phyloP scores from a whole-genome alignment of 2,113 vertebrate species.

The Apteryx owenii region DNA sequence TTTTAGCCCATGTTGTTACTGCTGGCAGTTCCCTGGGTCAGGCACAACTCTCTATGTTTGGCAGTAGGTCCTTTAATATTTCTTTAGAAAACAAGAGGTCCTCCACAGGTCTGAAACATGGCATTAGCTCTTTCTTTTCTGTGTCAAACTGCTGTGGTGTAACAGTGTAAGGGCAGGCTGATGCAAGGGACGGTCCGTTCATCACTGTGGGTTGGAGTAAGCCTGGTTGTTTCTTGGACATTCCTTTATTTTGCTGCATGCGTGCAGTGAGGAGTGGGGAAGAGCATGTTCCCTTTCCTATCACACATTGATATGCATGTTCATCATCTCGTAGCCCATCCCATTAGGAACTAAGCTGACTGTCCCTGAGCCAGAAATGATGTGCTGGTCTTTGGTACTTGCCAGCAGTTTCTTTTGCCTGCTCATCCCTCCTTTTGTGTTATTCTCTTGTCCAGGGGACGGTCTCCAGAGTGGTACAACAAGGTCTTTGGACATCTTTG shows the following conservation, averaged over 20 bases:
- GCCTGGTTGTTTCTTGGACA: background rate
- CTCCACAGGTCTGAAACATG: accelerated
- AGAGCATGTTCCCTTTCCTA: background rate
- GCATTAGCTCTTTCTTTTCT: background rate
- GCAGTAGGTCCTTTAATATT: background rate
- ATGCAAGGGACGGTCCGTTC: too few relatives aligned
- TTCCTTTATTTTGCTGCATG: accelerated
- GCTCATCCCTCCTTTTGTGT: background rate
- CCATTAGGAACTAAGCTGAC: accelerated
- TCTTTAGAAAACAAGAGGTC: background rate
- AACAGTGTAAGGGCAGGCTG: background rate
- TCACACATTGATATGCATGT: accelerated
- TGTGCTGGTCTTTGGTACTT: accelerated
- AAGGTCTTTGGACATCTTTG: slow-evolving; percentile 89
- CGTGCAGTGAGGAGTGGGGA: accelerated
- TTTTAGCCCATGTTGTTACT: background rate
- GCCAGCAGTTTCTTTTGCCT: accelerated
- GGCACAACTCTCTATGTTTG: accelerated
- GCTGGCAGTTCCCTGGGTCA: background rate
- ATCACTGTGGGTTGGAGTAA: background rate
- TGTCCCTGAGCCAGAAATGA: accelerated
- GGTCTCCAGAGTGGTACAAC: slow-evolving; percentile 91
- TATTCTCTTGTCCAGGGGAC: slow-evolving; percentile 76
- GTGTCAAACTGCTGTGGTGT: accelerated
- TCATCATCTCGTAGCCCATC: accelerated